Evolutionary conservation across 2,797 vertebrate species (phyloP), one percentile per base, ranked within the genome.

Genomic region (Anas capensis): DNA sequence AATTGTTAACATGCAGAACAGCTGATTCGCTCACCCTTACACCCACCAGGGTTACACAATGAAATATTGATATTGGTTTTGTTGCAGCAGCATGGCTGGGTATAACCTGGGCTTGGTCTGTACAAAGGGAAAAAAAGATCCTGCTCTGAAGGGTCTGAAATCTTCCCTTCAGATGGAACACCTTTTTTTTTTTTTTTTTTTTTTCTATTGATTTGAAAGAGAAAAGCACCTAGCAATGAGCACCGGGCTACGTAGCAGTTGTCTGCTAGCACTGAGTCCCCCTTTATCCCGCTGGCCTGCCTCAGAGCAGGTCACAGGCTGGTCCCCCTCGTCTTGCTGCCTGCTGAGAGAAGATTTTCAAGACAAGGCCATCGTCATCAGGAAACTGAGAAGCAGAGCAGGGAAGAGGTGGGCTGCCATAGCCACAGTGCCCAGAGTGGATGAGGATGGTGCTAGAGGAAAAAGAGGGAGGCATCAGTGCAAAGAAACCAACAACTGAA

Each of bases 331-430:
- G 3, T 40, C 68, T 20, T 11, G 17, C n/a, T 13, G 23, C 36
- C 34, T 44, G 5, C 3, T 6, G 57, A 69, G 23, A 40, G 54
- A 40, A 88, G 65, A 18, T 14, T 56, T 66, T 97, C 93, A 97
- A 4, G 89, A 86, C 26, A 76, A 69, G 54, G 64, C 3, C 1
- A 9, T 82, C 33, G 40, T 20, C 56, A 66, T 6, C 61, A 97
- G 54, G 56, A 95, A 19, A 21, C 20, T 57, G 16, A 38, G n/a
- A 4, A 94, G 84, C 46, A 86, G 49, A 8, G 86, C 34, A 46
- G 96, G 88, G 54, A 76, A 87, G 73, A 86, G 77, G 53, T 70
- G 84, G 24, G 19, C 24, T 0, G 21, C 16, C 46, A 7, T 23
- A 73, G 88, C 91, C 75, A 65, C 9, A 0, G 78, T 1, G 6